These are phyloP conservation scores for Podiceps cristatus DNA, from an alignment of 2,113 vertebrate species.

Conservation along the genomic window DNA sequence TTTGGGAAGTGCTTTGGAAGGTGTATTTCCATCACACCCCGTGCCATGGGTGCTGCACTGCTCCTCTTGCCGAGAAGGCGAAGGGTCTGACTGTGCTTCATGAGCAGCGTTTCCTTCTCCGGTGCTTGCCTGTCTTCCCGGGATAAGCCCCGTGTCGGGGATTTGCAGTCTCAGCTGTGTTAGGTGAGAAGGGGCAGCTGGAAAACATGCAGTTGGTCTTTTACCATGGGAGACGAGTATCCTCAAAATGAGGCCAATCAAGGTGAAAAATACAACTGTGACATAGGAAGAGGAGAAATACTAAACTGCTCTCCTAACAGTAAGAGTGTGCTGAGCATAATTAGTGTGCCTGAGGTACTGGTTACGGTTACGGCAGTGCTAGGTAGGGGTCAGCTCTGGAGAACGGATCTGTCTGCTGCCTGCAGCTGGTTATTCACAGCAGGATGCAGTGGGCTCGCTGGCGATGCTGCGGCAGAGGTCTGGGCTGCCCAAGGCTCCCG, in stretches of 20 bases:
- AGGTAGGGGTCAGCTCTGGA: not conserved
- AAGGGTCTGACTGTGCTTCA: not conserved
- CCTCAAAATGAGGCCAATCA: not conserved
- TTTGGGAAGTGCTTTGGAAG: not conserved
- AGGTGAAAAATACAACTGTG: not conserved
- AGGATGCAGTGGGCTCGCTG: not conserved
- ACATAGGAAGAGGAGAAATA: not conserved
- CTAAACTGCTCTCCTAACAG: not conserved
- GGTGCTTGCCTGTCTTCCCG: not conserved
- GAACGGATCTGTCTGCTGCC: not conserved
- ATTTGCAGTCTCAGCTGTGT: not conserved
- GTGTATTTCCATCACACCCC: rapidly evolving
- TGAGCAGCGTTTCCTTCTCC: not conserved
- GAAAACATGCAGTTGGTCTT: not conserved
- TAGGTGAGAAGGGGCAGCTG: not conserved
- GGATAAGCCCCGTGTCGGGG: not conserved
- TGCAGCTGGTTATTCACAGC: no score
- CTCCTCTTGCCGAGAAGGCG: not conserved
- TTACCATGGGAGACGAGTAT: not conserved
- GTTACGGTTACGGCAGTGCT: not conserved
- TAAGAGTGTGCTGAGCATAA: not conserved
- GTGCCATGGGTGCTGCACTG: not conserved
- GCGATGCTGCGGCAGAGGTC: not conserved
- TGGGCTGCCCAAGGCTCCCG: not conserved
- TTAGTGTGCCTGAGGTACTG: not conserved